Conservation (phyloP, 2,113 vertebrate species). For the Bos taurus region ARS-UCD2.0 NC_037336.1:50913001-50913500, state of each 20-base stretch:
- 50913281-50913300: background rate
- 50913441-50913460: background rate
- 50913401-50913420: background rate
- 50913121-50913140: background rate
- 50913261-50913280: background rate
- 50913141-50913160: background rate
- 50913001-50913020: background rate
- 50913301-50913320: background rate
- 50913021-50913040: background rate
- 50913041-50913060: background rate
- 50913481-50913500: background rate
- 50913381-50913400: background rate
- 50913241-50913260: background rate
- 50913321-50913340: background rate
- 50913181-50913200: background rate
- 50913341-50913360: background rate
- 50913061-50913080: background rate
- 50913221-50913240: accelerated
- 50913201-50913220: background rate
- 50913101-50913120: background rate
- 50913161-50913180: background rate
- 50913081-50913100: background rate
- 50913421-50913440: background rate
- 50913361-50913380: background rate
- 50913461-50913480: background rate